A percentile compares a stretch with the other conserved stretches of the same genome.
These are phyloP conservation scores for Indri indri DNA, from an alignment of 2,113 vertebrate genomes.

Conservation along the genomic window DNA sequence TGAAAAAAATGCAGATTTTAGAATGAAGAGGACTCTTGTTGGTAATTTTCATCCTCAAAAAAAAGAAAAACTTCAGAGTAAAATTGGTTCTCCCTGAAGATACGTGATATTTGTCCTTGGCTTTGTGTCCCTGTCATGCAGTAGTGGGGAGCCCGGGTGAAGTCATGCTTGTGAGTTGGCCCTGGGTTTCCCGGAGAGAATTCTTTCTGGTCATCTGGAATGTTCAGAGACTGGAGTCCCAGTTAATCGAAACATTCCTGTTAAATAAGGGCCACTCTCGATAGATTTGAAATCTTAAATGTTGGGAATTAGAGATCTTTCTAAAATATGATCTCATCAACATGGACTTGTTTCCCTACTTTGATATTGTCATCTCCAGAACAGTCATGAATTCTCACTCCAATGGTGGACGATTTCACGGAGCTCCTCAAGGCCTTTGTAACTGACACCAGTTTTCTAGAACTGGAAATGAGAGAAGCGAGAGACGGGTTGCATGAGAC, in stretches of 20 bases:
- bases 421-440: background rate
- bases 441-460: background rate
- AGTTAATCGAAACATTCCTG: background rate
- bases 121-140: rapidly evolving
- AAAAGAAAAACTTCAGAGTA: background rate
- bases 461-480: background rate
- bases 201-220: background rate
- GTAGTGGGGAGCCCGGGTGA: background rate
- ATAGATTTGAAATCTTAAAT: background rate
- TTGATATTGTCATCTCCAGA: background rate
- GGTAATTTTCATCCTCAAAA: background rate
- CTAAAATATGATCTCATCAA: background rate
- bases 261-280: background rate
- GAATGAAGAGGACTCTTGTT: background rate
- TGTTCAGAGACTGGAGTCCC: background rate
- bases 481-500: background rate
- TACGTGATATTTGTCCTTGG: background rate
- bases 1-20: background rate
- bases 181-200: background rate
- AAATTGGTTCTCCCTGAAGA: background rate
- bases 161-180: background rate
- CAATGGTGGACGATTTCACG: rapidly evolving
- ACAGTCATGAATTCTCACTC: background rate
- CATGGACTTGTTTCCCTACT: background rate
- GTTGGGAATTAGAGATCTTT: background rate